Conservation (phyloP, 2,888 invertebrate species). For the Copidosoma aretas region DNA sequence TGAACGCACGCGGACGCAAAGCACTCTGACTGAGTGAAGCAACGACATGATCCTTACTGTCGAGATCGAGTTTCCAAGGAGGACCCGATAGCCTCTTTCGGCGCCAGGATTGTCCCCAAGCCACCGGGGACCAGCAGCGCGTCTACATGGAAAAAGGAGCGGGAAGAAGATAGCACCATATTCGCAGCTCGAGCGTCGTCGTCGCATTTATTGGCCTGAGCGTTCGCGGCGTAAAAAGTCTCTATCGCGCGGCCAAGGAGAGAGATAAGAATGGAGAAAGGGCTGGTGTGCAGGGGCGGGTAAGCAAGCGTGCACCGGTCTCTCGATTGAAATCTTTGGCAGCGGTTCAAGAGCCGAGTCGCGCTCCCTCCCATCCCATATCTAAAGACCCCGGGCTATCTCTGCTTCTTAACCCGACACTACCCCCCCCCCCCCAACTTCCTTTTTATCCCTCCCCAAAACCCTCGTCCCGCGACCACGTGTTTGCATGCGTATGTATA, state of each 20-base stretch:
- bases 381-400: not conserved
- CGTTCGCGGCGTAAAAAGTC: conserved; percentile 43
- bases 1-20: no score
- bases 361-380: conserved; percentile 3
- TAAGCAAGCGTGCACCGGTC: not conserved
- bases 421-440: not conserved
- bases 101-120: not conserved
- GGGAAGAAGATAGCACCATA: conserved; percentile 29
- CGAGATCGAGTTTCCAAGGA: conserved; percentile 18
- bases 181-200: conserved; percentile 25
- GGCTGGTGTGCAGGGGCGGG: not conserved
- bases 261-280: not conserved
- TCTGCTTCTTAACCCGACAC: not conserved
- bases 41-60: conserved; percentile 17
- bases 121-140: not conserved
- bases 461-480: no score
- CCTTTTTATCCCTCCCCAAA: not conserved
- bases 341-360: conserved; percentile 52
- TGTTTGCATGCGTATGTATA: no score
- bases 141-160: conserved; percentile 1
- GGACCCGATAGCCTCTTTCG: conserved; percentile 24
- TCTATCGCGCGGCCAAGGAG: conserved; percentile 33
- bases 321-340: conserved; percentile 57
- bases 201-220: conserved; percentile 46
- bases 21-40: no score